Conservation (phyloP, 2,888 invertebrate genomes). For the Phyllotreta striolata region DNA sequence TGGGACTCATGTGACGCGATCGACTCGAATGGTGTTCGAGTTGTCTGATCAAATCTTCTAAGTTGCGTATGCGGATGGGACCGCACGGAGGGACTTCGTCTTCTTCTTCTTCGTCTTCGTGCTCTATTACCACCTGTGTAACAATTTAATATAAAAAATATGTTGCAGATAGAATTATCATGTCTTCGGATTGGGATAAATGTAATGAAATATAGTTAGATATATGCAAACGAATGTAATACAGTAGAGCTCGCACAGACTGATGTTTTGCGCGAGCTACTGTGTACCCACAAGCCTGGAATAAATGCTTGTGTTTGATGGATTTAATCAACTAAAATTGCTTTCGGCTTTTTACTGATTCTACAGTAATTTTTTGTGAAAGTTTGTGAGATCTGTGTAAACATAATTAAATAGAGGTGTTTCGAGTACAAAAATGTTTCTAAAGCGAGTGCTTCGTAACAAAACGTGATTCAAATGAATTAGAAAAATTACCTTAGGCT, state of each 20-base stretch:
- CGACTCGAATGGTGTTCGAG: conserved; percentile 90
- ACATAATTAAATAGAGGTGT: neutral
- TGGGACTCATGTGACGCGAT: conserved; percentile 88
- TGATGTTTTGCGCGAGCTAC: too few species aligned
- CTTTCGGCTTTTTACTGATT: too few species aligned
- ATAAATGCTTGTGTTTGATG: too few species aligned
- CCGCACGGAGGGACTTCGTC: conserved; percentile 81
- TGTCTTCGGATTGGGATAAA: too few species aligned
- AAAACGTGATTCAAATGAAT: neutral
- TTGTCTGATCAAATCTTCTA: conserved; percentile 90
- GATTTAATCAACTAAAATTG: too few species aligned
- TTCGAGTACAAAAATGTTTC: neutral
- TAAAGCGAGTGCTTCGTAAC: neutral
- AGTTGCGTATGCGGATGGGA: conserved; percentile 87
- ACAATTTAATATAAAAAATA: neutral
- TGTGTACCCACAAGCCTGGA: too few species aligned
- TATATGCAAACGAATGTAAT: neutral
- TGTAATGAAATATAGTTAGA: neutral
- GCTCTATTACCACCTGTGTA: conserved; percentile 58
- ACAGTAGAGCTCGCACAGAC: too few species aligned
- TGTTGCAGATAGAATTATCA: neutral
- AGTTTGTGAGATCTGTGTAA: too few species aligned
- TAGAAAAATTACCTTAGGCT: conserved; percentile 16
- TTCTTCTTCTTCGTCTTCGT: conserved; percentile 70
- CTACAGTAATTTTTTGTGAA: too few species aligned